phyloP scores from a whole-genome alignment of 2,113 vertebrate genomes.

The Polypterus bichir region DNA sequence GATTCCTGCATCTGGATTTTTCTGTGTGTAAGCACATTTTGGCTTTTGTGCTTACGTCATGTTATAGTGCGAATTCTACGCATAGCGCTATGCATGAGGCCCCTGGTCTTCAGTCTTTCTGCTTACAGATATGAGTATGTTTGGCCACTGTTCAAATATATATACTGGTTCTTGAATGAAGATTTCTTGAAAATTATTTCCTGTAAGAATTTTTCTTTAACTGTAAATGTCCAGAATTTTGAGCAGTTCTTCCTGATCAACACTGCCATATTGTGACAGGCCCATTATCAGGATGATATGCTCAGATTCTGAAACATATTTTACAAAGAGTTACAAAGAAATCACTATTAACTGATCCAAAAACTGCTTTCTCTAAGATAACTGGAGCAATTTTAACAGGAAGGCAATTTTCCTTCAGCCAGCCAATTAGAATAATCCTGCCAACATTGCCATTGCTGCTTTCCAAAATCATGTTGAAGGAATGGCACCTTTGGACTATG shows the following conservation, averaged over 20 bases:
- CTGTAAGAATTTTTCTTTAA: conserved; percentile 13
- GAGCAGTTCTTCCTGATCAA: conserved; percentile 19
- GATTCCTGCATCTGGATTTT: too few species aligned
- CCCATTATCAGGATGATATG: conserved; percentile 16
- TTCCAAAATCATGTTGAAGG: conserved; percentile 18
- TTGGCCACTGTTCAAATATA: conserved; percentile 14
- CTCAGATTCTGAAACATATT: conserved; percentile 20
- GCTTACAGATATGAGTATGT: too few species aligned
- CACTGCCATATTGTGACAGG: conserved; percentile 16
- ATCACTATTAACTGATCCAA: conserved; percentile 9
- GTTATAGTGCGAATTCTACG: too few species aligned
- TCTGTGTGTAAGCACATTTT: too few species aligned
- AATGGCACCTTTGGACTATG: conserved; percentile 20
- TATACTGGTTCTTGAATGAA: conserved; percentile 17
- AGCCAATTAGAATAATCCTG: conserved; percentile 18
- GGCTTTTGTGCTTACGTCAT: too few species aligned
- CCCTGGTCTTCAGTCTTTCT: too few species aligned
- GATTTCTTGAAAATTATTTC: conserved; percentile 14
- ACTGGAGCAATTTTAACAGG: not conserved
- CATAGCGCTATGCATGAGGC: too few species aligned
- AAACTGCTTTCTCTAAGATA: conserved; percentile 9
- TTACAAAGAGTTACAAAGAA: conserved; percentile 17
- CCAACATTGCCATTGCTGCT: conserved; percentile 19
- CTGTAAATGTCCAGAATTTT: conserved; percentile 19
- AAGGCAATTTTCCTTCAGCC: conserved; percentile 17